Evolutionary conservation across 2,888 invertebrate species (phyloP), one percentile per base, ranked within the genome.

Genomic region (Galeruca laticollis): DNA sequence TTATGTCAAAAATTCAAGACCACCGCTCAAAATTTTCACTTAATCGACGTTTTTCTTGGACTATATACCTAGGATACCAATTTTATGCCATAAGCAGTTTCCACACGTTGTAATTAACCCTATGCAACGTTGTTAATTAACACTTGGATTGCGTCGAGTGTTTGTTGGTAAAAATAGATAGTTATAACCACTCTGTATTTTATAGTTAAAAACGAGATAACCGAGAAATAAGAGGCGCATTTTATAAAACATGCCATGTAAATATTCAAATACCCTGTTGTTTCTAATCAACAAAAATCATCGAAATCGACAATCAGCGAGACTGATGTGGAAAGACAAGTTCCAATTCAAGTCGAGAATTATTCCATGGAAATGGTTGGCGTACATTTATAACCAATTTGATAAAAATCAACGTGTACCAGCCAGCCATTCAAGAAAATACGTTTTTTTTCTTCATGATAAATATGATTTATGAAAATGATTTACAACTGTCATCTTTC

Each of bases 281-380:
- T 11, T 56, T 65, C 65, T 59, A 65, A 65, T 65, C 65, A 65
- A 57, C 35, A 35, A 65, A 65, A 57, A 65, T 65, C 43, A 65
- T 65, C 65, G 26, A 65, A 65, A 65, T 59, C 49, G 47, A 47
- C 65, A 35, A 65, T 49, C 26, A 65, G 3, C 21, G 47, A 33
- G 47, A 59, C 49, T 65, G 59, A 65, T 65, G 49, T 49, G 49
- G 65, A 64, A 65, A 33, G 65, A 65, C 65, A 59, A 65, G 65
- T 65, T 59, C 49, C 26, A 35, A 49, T 52, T 33, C n/a, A 59
- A 35, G 20, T 35, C 40, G 18, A 65, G 37, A 47, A 59, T 20
- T 26, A 33, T 59, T 65, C 57, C 65, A 43, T 47, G 35, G 65
- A 65, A 65, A 59, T 47, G 33, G 47, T 35, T 31, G 40, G 33